Evolutionary conservation across 1,140 invertebrate species (phyloP).

Genomic region (Cotesia chilonis): DNA sequence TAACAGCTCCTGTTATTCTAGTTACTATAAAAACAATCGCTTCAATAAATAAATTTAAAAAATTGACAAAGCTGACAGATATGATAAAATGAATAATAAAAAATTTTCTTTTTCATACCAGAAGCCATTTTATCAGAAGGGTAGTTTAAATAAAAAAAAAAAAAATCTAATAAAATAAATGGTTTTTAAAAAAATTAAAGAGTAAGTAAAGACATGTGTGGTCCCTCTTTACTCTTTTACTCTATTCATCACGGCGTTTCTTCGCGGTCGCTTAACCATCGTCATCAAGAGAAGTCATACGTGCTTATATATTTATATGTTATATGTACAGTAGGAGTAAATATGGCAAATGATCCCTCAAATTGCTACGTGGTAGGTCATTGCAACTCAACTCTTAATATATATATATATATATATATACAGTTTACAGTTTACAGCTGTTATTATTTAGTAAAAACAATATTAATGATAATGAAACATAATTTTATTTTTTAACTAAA

Average conservation of each 20-base stretch:
- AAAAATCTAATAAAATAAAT: too few relatives aligned
- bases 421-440: neutral
- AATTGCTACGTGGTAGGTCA: constrained; percentile 55
- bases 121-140: too few relatives aligned
- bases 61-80: too few relatives aligned
- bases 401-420: neutral
- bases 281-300: constrained; percentile 42
- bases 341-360: constrained; percentile 55
- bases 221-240: constrained; percentile 38
- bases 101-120: too few relatives aligned
- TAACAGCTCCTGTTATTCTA: neutral
- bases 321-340: constrained; percentile 38
- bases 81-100: too few relatives aligned
- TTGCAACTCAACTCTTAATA: neutral
- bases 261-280: constrained; percentile 49
- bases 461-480: constrained; percentile 12
- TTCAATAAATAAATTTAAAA: too few relatives aligned
- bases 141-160: too few relatives aligned
- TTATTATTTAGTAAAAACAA: neutral
- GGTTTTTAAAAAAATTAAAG: neutral
- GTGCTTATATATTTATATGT: neutral
- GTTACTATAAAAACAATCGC: neutral
- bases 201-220: constrained; percentile 47
- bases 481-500: neutral
- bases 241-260: constrained; percentile 49